A percentile compares a stretch with the other conserved stretches of the same genome.
These are phyloP conservation scores for Drosophila aldrichi DNA, from an alignment of 2,888 invertebrate genomes.

Conservation along the genomic window DNA sequence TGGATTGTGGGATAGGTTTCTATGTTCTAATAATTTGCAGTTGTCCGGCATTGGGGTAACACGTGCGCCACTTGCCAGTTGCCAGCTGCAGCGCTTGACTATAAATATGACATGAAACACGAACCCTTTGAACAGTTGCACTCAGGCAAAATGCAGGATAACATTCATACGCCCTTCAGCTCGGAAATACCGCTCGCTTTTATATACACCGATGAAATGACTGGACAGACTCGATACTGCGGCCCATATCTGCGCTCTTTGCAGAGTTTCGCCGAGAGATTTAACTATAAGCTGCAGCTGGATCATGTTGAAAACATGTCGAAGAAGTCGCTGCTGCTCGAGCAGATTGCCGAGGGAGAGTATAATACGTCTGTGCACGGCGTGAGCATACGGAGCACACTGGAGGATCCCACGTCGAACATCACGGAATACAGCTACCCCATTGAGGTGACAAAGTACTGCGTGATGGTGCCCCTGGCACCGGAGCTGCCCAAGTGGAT, in stretches of 20 bases:
- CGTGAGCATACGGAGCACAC: slow-evolving; percentile 27
- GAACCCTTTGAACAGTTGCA: slow-evolving; percentile 36
- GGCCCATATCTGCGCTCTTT: slow-evolving; percentile 69
- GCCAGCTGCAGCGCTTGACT: slow-evolving; percentile 12
- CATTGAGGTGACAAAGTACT: slow-evolving; percentile 70
- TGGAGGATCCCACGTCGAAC: slow-evolving; percentile 7
- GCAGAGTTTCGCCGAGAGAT: slow-evolving; percentile 57
- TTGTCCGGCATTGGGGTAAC: slow-evolving; percentile 13
- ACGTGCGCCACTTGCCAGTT: neutral
- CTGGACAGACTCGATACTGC: slow-evolving; percentile 13
- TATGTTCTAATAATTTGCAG: slow-evolving; percentile 45
- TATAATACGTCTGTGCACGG: slow-evolving; percentile 76
- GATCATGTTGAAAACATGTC: slow-evolving; percentile 48
- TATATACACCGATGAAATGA: slow-evolving; percentile 39
- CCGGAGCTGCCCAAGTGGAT: slow-evolving; percentile 81
- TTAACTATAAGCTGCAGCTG: slow-evolving; percentile 62
- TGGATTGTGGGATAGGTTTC: slow-evolving; percentile 9
- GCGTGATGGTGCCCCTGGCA: slow-evolving; percentile 82
- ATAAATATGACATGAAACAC: slow-evolving; percentile 55
- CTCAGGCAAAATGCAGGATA: slow-evolving; percentile 38
- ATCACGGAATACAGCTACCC: slow-evolving; percentile 73
- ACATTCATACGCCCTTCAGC: slow-evolving; percentile 56
- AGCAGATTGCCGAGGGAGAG: slow-evolving; percentile 42
- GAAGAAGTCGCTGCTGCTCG: slow-evolving; percentile 44
- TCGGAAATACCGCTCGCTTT: slow-evolving; percentile 73